A percentile compares a stretch with the other conserved stretches of the same genome.
Evolutionary conservation across 2,797 vertebrate genomes (phyloP).

Genomic region (Brotogeris chrysoptera): DNA sequence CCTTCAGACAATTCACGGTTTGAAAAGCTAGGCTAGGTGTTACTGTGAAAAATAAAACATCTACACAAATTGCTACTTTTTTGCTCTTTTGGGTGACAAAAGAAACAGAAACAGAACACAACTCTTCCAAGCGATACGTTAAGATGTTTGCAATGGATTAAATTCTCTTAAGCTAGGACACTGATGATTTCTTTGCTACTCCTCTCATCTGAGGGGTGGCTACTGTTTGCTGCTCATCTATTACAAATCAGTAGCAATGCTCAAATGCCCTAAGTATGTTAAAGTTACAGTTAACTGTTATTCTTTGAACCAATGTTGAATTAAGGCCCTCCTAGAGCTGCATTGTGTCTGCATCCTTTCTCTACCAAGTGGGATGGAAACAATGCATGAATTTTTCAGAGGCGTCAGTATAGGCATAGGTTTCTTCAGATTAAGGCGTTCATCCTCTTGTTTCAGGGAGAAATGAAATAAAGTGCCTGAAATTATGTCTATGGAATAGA

Average conservation of each 20-base stretch:
- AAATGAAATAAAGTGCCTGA: neutral
- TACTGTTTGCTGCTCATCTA: neutral
- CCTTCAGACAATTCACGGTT: neutral
- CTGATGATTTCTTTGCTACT: neutral
- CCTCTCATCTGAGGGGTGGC: neutral
- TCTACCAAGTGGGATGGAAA: neutral
- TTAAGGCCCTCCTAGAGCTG: neutral
- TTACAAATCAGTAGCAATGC: neutral
- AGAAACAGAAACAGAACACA: neutral
- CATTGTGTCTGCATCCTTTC: neutral
- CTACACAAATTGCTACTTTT: neutral
- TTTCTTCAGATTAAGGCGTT: neutral
- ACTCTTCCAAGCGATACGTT: neutral
- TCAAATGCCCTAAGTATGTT: neutral
- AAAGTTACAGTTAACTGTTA: neutral
- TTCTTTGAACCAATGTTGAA: neutral
- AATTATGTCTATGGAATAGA: accelerated
- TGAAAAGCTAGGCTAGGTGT: neutral
- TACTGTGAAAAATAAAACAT: neutral
- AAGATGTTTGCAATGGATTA: neutral
- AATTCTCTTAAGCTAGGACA: neutral
- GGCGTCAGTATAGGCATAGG: neutral
- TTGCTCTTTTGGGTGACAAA: neutral
- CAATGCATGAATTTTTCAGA: neutral
- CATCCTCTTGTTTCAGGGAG: neutral